phyloP scores from a whole-genome alignment of 2,888 invertebrate species.

The Aleiodes leptofemur region DNA sequence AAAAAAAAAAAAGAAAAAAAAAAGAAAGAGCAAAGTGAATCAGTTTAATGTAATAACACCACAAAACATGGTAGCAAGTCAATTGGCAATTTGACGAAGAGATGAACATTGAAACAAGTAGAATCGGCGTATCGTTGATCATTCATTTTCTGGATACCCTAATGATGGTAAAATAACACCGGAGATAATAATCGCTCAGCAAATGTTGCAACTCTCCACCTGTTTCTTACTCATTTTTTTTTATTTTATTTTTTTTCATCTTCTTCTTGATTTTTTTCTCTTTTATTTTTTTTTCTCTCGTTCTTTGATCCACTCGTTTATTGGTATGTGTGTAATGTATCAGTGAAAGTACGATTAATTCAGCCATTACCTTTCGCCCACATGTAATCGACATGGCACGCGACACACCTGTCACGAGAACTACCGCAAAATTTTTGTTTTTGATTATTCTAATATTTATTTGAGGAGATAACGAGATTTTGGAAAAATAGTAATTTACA shows the following conservation, averaged over 20 bases:
- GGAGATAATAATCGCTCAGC: slow-evolving; percentile 23
- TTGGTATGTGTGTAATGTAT: slow-evolving; percentile 22
- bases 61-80: slow-evolving; percentile 31
- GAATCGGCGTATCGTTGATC: slow-evolving; percentile 34
- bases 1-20: not conserved
- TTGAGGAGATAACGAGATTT: not conserved
- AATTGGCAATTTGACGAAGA: slow-evolving; percentile 41
- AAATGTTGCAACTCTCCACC: slow-evolving; percentile 30
- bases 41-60: slow-evolving; percentile 33
- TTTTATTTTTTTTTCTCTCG: too few species aligned
- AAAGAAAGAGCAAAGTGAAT: slow-evolving; percentile 25
- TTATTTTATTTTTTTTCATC: slow-evolving; percentile 24
- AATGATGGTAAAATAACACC: slow-evolving; percentile 40
- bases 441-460: not conserved
- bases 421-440: slow-evolving; percentile 13
- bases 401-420: slow-evolving; percentile 39
- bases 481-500: too few species aligned
- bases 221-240: slow-evolving; percentile 32
- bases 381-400: slow-evolving; percentile 34
- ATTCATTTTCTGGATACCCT: slow-evolving; percentile 18
- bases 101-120: slow-evolving; percentile 14
- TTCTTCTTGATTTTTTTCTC: slow-evolving; percentile 20
- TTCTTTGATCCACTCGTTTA: not conserved
- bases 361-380: slow-evolving; percentile 25
- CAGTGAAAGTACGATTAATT: slow-evolving; percentile 37